Base-by-base conservation (phyloP, 1,140 invertebrate species). In the Pseudoatta argentina region DNA sequence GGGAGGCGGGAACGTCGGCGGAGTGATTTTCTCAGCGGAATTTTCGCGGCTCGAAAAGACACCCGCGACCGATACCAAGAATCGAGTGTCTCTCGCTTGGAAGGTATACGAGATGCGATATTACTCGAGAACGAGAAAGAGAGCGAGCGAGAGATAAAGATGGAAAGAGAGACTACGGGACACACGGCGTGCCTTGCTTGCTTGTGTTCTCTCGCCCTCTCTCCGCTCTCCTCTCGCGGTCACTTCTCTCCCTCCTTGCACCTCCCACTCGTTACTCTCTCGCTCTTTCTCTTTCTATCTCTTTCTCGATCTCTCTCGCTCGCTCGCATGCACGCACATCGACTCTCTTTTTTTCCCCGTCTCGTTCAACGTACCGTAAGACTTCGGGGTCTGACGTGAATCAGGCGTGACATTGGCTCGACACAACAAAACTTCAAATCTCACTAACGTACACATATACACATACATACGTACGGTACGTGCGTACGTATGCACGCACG, bases 391-490 rank as follows among this genome's bases (percentile, higher is more conserved):
- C 63, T 91, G 91, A 92, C 91, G 69, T 91, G 91, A 92, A 91
- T 92, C 89, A 91, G 77, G 89, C 89, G 88, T 92, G 91, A 92
- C 92, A 92, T 93, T 92, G 89, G 90, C 53, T 86, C 82, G 85
- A 83, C 85, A 91, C 86, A 89, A 91, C 90, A 92, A 55, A 93
- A 93, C 92, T 92, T 92, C 79, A 91, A 91, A 93, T 91, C 86
- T 57, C 87, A 85, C 64, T 81, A 78, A 89, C 69, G 66, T 75
- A 57, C 78, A n/a, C 67, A 79, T 30, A 53, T 24, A 8, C 3
- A 30, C 30, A 4, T 30, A 30, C 64, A 63, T 44, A 27, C 75
- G 48, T 34, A 72, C 57, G 51, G 27, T 30, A 30, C 3, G 71
- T 44, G n/a, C 83, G 48, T 34, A 72, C 57, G 51, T 21, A 53